Conservation (phyloP, 2,888 invertebrate genomes). For the Andrena chrysosceles region DNA sequence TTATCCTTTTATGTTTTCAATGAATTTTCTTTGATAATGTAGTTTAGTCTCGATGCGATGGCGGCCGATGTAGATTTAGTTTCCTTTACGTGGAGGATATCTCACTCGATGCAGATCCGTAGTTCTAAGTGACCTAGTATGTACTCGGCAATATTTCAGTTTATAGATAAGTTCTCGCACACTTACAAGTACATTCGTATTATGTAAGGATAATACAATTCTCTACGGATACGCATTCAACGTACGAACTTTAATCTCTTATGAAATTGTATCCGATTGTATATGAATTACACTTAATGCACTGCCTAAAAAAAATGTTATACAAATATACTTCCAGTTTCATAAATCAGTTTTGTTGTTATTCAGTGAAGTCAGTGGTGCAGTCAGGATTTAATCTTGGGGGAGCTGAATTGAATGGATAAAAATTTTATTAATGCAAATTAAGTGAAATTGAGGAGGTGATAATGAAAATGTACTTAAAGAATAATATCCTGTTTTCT, state of each 20-base stretch:
- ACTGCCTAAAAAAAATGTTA: neutral
- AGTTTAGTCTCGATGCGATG: conserved; percentile 9
- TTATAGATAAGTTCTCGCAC: neutral
- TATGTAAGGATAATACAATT: conserved; percentile 48
- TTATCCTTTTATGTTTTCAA: neutral
- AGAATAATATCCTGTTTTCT: no score
- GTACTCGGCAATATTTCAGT: neutral
- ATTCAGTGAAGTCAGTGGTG: no score
- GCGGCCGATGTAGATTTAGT: conserved; percentile 8
- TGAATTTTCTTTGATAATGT: conserved; percentile 17
- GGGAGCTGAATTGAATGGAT: no score
- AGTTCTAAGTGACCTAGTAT: neutral
- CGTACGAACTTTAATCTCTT: neutral
- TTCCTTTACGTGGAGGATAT: neutral
- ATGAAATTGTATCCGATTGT: conserved; percentile 2
- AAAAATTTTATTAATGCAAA: no score
- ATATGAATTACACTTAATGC: neutral
- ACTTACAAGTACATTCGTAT: conserved; percentile 30
- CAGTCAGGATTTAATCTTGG: no score
- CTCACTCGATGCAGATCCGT: neutral
- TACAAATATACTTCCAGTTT: conserved; percentile 13
- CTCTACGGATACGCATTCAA: conserved; percentile 7
- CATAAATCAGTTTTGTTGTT: neutral
- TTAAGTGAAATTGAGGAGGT: no score
- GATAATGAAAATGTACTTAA: no score